These are phyloP conservation scores for Parazoanthus atlanticus DNA, from an alignment of 92 coral and sea anemone species.

Conservation along the genomic window DNA sequence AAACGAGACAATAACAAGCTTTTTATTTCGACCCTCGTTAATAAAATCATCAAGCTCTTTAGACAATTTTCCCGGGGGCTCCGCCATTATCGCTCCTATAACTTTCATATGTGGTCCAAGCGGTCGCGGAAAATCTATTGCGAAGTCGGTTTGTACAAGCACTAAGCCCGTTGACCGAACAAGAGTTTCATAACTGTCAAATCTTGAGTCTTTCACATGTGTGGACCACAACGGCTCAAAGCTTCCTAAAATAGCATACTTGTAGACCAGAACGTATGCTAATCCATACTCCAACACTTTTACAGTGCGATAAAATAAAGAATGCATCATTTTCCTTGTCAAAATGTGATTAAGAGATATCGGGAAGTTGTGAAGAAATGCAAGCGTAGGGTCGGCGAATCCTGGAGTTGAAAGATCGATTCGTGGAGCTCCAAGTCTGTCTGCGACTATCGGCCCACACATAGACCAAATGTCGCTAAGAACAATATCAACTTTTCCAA, in stretches of 20 bases:
- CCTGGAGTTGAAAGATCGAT: not conserved
- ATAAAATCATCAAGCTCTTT: not conserved
- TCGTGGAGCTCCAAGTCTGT: not conserved
- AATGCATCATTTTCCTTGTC: not conserved
- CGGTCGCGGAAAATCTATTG: not conserved
- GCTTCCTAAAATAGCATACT: not conserved
- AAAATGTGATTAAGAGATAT: not conserved
- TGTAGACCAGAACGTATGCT: not conserved
- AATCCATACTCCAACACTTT: not conserved
- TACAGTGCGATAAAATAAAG: not conserved
- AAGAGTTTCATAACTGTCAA: not conserved
- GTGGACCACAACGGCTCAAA: not conserved
- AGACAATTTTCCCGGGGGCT: not conserved
- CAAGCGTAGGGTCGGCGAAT: not conserved
- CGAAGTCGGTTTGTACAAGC: conserved; percentile 12
- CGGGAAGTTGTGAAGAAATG: not conserved
- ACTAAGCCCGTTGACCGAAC: conserved; percentile 21
- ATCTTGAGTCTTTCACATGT: not conserved
- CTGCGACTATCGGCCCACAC: not conserved
- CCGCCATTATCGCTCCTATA: not conserved
- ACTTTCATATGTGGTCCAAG: not conserved
- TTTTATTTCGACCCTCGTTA: not conserved
- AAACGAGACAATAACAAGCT: conserved; percentile 34
- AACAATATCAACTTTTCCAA: not conserved
- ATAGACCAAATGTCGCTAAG: not conserved